Evolutionary conservation across 1,140 invertebrate species (phyloP).

Genomic region (Carcinoscorpius rotundicauda): DNA sequence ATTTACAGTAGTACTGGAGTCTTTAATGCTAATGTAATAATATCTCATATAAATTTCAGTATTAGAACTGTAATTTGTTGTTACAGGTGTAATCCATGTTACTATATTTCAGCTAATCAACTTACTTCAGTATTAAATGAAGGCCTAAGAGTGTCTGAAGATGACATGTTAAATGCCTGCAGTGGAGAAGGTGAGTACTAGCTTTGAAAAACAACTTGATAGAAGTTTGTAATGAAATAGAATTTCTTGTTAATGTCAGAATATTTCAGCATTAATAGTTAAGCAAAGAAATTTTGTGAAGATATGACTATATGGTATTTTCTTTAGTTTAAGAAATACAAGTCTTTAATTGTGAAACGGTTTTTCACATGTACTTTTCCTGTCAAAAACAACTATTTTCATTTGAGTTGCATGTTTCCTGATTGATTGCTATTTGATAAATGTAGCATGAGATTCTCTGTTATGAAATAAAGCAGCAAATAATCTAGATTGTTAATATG

Average conservation of each 20-base stretch:
- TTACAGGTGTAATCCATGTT: conserved; percentile 15
- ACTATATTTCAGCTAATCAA: conserved; percentile 35
- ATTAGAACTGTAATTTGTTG: neutral
- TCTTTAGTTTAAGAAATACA: conserved; percentile 4
- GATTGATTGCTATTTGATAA: too few relatives aligned
- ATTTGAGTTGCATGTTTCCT: too few relatives aligned
- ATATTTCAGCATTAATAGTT: neutral
- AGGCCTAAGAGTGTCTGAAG: conserved; percentile 39
- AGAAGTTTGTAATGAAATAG: conserved; percentile 7
- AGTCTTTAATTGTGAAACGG: too few relatives aligned
- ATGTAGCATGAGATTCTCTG: too few relatives aligned
- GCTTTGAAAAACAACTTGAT: conserved; percentile 1
- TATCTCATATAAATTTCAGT: too few relatives aligned
- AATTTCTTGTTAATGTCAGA: conserved; percentile 5
- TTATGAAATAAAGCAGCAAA: too few relatives aligned
- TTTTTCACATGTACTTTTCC: too few relatives aligned
- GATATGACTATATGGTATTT: neutral
- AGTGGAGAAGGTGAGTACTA: conserved; percentile 22
- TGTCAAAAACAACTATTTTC: too few relatives aligned
- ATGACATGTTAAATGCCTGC: conserved; percentile 31
- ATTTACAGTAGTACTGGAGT: too few relatives aligned
- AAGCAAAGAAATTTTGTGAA: too few relatives aligned
- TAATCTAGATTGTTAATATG: too few relatives aligned
- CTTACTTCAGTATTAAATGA: conserved; percentile 41
- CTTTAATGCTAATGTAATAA: too few relatives aligned